Evolutionary conservation across 2,113 vertebrate species (phyloP).

Genomic region (Varanus komodoensis): DNA sequence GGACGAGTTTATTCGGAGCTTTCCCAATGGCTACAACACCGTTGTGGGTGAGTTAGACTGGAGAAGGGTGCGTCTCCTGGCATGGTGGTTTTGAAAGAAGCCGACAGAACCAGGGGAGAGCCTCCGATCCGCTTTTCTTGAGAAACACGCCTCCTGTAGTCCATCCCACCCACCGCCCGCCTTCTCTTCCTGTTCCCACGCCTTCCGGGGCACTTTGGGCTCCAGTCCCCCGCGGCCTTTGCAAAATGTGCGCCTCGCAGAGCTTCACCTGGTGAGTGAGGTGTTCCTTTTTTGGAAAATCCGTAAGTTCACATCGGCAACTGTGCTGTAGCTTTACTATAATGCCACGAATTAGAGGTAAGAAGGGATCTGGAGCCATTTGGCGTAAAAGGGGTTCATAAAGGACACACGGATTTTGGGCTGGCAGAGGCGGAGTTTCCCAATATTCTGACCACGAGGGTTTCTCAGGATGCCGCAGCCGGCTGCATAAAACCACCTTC

Average conservation of each 20-base stretch:
- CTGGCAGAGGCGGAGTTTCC: neutral
- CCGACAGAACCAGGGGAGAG: too few species aligned
- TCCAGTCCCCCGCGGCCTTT: too few species aligned
- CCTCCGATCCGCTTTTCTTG: neutral
- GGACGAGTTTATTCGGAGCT: conserved; percentile 88
- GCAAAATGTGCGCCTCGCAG: too few species aligned
- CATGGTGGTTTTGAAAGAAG: neutral
- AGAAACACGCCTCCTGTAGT: neutral
- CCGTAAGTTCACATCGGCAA: too few species aligned
- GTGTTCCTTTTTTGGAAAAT: too few species aligned
- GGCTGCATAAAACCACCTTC: neutral
- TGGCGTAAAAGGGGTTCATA: neutral
- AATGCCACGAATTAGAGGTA: neutral
- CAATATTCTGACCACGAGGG: neutral
- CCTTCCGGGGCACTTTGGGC: too few species aligned
- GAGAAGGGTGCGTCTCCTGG: neutral
- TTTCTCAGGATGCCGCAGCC: neutral
- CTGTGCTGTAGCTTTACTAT: neutral
- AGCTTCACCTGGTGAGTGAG: too few species aligned
- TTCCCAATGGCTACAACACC: conserved; percentile 90
- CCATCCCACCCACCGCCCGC: too few species aligned
- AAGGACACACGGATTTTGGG: too few species aligned
- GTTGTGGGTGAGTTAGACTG: conserved; percentile 82
- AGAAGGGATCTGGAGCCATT: neutral
- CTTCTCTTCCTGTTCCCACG: too few species aligned